Evolutionary conservation across 2,797 vertebrate species (phyloP).

Genomic region (Periophthalmus magnuspinnatus): DNA sequence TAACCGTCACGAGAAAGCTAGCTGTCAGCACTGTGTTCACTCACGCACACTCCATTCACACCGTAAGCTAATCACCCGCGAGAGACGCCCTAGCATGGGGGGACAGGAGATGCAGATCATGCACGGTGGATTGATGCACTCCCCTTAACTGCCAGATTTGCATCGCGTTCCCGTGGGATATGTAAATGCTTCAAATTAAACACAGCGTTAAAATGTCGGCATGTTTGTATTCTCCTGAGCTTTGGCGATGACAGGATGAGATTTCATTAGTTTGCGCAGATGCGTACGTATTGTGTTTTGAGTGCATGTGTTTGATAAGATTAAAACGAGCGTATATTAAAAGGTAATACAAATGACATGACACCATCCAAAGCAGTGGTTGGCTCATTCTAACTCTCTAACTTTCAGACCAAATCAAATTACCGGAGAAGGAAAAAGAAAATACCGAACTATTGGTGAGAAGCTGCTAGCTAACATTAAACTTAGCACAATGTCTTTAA

Average conservation of each 20-base stretch:
- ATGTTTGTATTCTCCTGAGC: conserved; percentile 1
- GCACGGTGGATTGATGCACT: conserved; percentile 20
- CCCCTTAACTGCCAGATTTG: conserved; percentile 5
- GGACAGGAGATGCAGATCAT: conserved; percentile 6
- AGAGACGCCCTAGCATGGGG: conserved; percentile 24
- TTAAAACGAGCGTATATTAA: neutral
- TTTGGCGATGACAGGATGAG: neutral
- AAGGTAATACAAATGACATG: neutral
- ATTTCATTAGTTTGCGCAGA: neutral
- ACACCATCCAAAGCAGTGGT: neutral
- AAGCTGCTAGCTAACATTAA: too few relatives aligned
- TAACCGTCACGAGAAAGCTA: neutral
- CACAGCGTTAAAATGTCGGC: conserved; percentile 1
- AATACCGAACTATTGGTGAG: neutral
- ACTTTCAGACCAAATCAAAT: neutral
- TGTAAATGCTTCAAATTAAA: conserved; percentile 7
- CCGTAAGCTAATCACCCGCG: neutral
- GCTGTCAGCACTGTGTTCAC: neutral
- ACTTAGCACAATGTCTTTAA: too few relatives aligned
- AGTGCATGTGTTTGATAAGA: neutral
- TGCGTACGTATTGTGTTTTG: neutral
- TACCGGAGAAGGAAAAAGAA: neutral
- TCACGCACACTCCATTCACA: neutral
- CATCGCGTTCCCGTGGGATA: neutral
- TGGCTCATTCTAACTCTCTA: neutral